A percentile compares a stretch with the other conserved stretches of the same genome.
Conservation (phyloP, 2,888 invertebrate species). For the Ommatoiulus sabulosus region DNA sequence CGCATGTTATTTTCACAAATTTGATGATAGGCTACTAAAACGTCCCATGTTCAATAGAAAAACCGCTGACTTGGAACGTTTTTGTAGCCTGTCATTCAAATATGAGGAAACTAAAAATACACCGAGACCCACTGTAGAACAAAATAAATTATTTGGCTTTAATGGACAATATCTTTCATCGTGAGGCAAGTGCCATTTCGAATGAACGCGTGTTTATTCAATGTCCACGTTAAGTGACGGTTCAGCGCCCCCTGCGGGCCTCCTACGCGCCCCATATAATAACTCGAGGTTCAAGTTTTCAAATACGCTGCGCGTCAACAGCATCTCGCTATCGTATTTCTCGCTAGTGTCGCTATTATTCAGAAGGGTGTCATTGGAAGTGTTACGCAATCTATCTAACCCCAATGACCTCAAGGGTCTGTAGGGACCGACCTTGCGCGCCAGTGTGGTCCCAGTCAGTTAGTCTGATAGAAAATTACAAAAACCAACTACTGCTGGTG, state of each 20-base stretch:
- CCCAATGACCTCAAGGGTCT: too few relatives aligned
- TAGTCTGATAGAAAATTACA: too few relatives aligned
- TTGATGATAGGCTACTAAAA: too few relatives aligned
- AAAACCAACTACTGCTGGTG: too few relatives aligned
- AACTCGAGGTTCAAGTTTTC: neutral
- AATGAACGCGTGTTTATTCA: neutral
- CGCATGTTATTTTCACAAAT: too few relatives aligned
- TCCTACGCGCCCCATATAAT: neutral
- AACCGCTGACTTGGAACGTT: too few relatives aligned
- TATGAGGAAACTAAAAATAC: neutral
- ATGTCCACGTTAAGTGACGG: neutral
- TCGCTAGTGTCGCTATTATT: neutral
- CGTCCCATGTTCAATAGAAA: too few relatives aligned
- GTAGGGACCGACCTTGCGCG: too few relatives aligned
- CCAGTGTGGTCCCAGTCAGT: neutral
- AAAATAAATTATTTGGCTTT: neutral
- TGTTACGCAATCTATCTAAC: neutral
- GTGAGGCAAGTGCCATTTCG: neutral
- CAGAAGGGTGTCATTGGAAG: neutral
- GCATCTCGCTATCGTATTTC: neutral
- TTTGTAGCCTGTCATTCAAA: neutral
- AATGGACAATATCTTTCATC: constrained; percentile 10
- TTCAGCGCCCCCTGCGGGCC: constrained; percentile 1
- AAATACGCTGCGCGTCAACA: neutral
- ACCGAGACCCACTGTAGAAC: neutral